Conservation (phyloP, 2,888 invertebrate species). For the Harpalus rufipes region DNA sequence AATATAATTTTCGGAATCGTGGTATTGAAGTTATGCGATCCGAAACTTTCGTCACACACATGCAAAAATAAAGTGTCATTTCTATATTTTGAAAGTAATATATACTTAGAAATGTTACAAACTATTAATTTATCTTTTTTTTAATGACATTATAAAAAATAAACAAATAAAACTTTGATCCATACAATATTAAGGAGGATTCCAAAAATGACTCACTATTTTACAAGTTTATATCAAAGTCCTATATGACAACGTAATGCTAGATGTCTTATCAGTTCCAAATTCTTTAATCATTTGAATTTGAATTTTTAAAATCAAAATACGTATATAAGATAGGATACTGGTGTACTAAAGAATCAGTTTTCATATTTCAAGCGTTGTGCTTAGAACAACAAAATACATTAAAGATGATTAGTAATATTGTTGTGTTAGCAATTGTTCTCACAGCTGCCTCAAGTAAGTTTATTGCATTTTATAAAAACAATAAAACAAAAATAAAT, state of each 20-base stretch:
- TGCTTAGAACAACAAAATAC: background rate
- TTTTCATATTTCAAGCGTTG: background rate
- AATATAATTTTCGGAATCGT: too few species aligned
- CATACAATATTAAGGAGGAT: too few species aligned
- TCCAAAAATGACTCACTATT: too few species aligned
- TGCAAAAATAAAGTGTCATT: too few species aligned
- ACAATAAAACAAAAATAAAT: too few species aligned
- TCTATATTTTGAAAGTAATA: too few species aligned
- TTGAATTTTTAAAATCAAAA: background rate
- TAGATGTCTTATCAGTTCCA: background rate
- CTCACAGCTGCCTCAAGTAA: background rate
- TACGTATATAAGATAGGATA: conserved; percentile 1
- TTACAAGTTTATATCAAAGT: background rate
- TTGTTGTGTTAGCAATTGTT: background rate
- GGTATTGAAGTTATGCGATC: too few species aligned
- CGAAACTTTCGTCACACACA: too few species aligned
- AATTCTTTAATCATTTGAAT: background rate
- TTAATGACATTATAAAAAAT: too few species aligned
- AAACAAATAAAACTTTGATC: too few species aligned
- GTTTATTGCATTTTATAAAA: background rate
- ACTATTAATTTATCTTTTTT: too few species aligned
- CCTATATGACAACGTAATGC: background rate
- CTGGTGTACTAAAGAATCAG: background rate
- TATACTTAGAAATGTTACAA: too few species aligned
- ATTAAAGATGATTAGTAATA: background rate